A percentile compares a stretch with the other conserved stretches of the same genome.
Evolutionary conservation across 2,888 invertebrate genomes (phyloP).

Genomic region (Thereva unica): DNA sequence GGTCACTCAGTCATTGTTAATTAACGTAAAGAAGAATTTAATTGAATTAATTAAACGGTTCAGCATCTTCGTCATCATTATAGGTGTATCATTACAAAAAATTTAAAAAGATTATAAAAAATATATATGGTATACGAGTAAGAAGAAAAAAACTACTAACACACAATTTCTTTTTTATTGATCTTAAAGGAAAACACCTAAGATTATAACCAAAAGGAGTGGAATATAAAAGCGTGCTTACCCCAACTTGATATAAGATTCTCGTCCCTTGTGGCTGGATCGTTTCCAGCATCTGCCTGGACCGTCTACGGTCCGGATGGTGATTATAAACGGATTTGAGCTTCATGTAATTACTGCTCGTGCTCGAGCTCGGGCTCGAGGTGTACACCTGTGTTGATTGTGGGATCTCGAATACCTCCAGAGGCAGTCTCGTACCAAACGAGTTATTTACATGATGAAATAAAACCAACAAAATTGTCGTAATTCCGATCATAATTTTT

Average conservation of each 20-base stretch:
- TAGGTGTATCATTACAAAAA: constrained; percentile 7
- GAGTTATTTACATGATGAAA: constrained; percentile 45
- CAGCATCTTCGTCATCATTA: constrained; percentile 12
- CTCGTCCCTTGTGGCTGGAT: constrained; percentile 62
- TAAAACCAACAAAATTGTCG: constrained; percentile 19
- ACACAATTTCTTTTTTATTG: too few relatives aligned
- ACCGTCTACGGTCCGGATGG: constrained; percentile 51
- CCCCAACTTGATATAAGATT: constrained; percentile 68
- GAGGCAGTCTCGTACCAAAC: constrained; percentile 54
- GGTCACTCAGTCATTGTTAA: constrained; percentile 13
- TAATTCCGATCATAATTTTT: constrained; percentile 45
- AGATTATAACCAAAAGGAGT: too few relatives aligned
- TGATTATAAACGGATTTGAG: constrained; percentile 39
- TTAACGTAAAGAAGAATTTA: constrained; percentile 22
- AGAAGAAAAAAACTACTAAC: background rate
- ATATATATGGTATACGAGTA: background rate
- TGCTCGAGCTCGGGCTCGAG: background rate
- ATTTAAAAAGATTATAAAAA: constrained; percentile 8
- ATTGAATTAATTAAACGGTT: constrained; percentile 29
- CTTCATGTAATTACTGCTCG: constrained; percentile 32
- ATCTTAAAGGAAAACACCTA: too few relatives aligned
- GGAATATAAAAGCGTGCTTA: constrained; percentile 46
- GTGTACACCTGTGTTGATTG: constrained; percentile 42
- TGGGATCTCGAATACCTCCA: constrained; percentile 56
- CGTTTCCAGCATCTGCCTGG: constrained; percentile 61